Base-by-base conservation (phyloP, 1,140 invertebrate genomes). In the Trichonephila clavata region DNA sequence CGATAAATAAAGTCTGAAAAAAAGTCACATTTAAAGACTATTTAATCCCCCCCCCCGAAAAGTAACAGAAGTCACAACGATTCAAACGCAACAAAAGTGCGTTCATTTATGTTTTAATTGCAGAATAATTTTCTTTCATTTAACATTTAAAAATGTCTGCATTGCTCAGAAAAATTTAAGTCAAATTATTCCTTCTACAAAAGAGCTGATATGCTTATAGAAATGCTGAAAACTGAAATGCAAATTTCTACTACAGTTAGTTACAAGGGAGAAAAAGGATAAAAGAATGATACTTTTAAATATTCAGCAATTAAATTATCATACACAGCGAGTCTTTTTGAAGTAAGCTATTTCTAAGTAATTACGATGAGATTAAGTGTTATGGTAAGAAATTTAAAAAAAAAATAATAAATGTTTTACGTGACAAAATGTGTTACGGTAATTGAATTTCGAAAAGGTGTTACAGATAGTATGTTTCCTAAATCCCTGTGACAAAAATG, bases 401-500 rank as follows among this genome's bases (percentile, higher is more conserved):
- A 18, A 32, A 39, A 39, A 18, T 18, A 18, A 32, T 6, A 39
- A 18, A 32, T 18, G 16, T 32, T 32, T 77, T 77, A 39, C 18
- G 4, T 77, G 14, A 77, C 71, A 77, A 77, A 77, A 77, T 39
- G 71, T 4, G 32, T 32, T 14, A 16, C 16, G 39, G 27, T 77
- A 77, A 77, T 77, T 77, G 71, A 77, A 77, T 77, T 77, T 77
- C 18, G 27, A 32, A 77, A 77, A 77, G 71, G 71, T 77, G 32
- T 77, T 77, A 77, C 71, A 77, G 65, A 77, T 32, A 77, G 14
- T 39, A 16, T 32, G 24, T 77, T 77, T 68, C 10, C 61, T 6
- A 77, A 77, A 77, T 77, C 71, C 71, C 32, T 39, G 2, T 13
- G 18, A 77, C 27, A 77, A 77, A 77, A 77, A 77, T 27, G 32